Evolutionary conservation across 2,113 vertebrate species (phyloP).

Genomic region (Dipodomys spectabilis): DNA sequence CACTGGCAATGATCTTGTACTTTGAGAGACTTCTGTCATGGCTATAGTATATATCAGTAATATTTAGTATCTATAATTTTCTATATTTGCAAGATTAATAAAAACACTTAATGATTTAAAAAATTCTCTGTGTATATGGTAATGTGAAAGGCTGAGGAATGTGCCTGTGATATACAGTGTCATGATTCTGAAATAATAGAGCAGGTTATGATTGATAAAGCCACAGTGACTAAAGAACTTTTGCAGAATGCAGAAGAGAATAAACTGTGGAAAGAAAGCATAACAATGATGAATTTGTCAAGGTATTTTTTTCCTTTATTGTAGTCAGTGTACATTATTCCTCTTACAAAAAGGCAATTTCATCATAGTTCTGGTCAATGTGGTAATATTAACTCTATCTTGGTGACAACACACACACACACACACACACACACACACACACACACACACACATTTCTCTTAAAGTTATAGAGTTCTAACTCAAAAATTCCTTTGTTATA

Average conservation of each 20-base stretch:
- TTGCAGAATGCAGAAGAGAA: conserved; percentile 77
- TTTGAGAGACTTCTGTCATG: conserved; percentile 1
- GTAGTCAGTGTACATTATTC: conserved; percentile 74
- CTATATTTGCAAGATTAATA: conserved; percentile 38
- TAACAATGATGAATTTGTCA: conserved; percentile 79
- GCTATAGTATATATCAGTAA: background rate
- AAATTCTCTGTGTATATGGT: background rate
- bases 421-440: background rate
- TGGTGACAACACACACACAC: conserved; percentile 21
- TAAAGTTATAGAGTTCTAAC: conserved; percentile 50
- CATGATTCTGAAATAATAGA: conserved; percentile 70
- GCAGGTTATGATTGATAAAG: conserved; percentile 79
- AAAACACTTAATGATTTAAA: conserved; percentile 60
- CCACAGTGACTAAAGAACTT: conserved; percentile 65
- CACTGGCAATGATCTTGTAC: background rate
- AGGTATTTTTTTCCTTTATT: conserved; percentile 49
- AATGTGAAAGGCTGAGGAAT: conserved; percentile 49
- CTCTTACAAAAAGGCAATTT: conserved; percentile 80
- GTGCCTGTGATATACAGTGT: background rate
- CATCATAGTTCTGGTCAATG: conserved; percentile 77
- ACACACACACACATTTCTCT: background rate
- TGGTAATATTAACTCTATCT: conserved; percentile 75
- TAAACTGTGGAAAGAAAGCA: conserved; percentile 76
- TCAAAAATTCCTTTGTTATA: conserved; percentile 54
- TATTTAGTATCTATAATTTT: conserved; percentile 3